Evolutionary conservation across 1,140 invertebrate genomes (phyloP), one percentile per base, ranked within the genome.

Genomic region (Luehdorfia chinensis): DNA sequence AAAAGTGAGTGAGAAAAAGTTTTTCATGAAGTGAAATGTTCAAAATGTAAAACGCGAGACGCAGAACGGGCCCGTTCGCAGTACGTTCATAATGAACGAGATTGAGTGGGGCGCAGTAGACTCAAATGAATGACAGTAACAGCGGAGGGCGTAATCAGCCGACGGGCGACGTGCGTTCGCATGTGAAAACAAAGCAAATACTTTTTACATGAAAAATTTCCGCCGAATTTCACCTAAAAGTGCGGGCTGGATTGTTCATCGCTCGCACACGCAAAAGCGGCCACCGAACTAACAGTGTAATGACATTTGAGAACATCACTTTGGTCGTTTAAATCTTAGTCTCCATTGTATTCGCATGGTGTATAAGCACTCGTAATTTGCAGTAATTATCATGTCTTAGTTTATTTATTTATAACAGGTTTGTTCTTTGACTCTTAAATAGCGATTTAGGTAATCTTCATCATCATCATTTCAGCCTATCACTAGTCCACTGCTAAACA

Each of bases 21-120:
- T 65, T 71, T 72, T 66, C 60, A 70, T 49, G 60, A 33, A 62
- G 56, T 55, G 49, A 64, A 64, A 77, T 67, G 66, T 69, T 61
- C 62, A 57, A 73, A 37, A 74, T 75, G 59, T 68, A 66, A 74
- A 74, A 75, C n/a, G n/a, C n/a, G n/a, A n/a, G n/a, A n/a, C n/a
- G n/a, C 66, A 61, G 39, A 23, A 15, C 15, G 6, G 33, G 59
- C 55, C 52, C 58, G 68, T 52, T 50, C 53, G 64, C 46, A 71
- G 71, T 69, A 69, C 67, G 75, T 79, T 75, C 75, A 81, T 81
- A 81, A 84, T 79, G 75, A 81, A 84, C 75, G 74, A 81, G 75
- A 81, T 81, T 75, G 77, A 81, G 73, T 72, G 69, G 72, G 75
- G 68, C 67, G 58, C 60, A 59, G 65, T 66, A 70, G 66, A 77